Evolutionary conservation across 2,888 invertebrate genomes (phyloP).

Genomic region (Beris chalybata): DNA sequence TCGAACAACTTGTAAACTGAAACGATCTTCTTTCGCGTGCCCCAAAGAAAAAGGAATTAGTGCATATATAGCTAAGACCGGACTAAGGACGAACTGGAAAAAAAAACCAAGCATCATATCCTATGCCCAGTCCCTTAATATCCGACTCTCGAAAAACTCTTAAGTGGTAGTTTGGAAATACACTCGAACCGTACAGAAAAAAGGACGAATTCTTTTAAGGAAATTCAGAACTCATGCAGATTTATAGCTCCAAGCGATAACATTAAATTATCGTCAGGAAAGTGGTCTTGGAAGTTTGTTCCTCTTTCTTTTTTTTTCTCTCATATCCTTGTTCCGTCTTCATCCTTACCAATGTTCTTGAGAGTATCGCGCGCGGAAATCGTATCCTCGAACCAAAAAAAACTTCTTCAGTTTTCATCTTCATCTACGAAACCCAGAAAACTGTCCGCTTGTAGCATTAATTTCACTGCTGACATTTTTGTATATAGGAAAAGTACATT

Average conservation of each 20-base stretch:
- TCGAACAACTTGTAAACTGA: too few relatives aligned
- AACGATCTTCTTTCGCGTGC: too few relatives aligned
- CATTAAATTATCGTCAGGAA: conserved; percentile 46
- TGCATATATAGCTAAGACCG: too few relatives aligned
- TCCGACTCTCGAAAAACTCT: too few relatives aligned
- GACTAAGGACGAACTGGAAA: too few relatives aligned
- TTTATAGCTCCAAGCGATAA: conserved; percentile 48
- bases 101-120: too few relatives aligned
- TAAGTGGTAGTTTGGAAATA: too few relatives aligned
- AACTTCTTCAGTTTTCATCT: conserved; percentile 25
- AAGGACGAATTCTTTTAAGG: conserved; percentile 15
- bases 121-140: too few relatives aligned
- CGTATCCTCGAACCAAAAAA: neutral
- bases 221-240: conserved; percentile 46
- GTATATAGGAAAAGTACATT: conserved; percentile 17
- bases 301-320: conserved; percentile 8
- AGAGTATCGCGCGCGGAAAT: neutral
- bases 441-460: conserved; percentile 19
- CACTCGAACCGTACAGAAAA: too few relatives aligned
- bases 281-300: conserved; percentile 28
- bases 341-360: too few relatives aligned
- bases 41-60: too few relatives aligned
- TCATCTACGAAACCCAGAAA: conserved; percentile 16
- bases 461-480: conserved; percentile 27
- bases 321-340: neutral